phyloP scores from a whole-genome alignment of 1,140 invertebrate species.

The Andricus grossulariae region DNA sequence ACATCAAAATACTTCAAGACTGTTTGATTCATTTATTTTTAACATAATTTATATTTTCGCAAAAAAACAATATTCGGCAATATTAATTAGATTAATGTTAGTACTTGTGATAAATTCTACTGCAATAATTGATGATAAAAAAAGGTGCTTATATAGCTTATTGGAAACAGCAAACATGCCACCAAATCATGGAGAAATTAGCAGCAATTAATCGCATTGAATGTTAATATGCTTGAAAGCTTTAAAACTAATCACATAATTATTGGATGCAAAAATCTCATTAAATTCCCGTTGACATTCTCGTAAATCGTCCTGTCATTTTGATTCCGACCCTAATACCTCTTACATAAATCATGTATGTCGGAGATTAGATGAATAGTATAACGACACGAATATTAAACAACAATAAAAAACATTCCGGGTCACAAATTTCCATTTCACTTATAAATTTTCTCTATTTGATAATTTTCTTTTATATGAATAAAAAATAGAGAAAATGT shows the following conservation, averaged over 20 bases:
- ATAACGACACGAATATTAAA: background rate
- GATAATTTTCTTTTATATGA: no score
- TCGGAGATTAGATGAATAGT: background rate
- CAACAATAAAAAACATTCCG: background rate
- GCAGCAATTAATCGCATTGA: background rate
- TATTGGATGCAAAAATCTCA: conserved; percentile 2
- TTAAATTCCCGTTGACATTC: background rate
- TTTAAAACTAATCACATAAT: background rate
- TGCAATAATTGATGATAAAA: no score
- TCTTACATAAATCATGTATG: background rate
- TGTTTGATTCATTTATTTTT: no score
- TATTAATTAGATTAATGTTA: no score
- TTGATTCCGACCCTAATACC: background rate
- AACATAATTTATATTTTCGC: no score
- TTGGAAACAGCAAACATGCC: background rate
- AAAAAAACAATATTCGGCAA: no score
- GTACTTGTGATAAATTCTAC: no score
- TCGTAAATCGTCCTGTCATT: conserved; percentile 14
- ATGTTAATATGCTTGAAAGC: background rate
- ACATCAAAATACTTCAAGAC: no score
- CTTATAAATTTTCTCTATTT: background rate
- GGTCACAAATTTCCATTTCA: background rate
- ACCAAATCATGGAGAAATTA: background rate
- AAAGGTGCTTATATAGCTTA: background rate
- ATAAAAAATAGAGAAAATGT: no score